Conservation (phyloP, 30 jellyfish, hydroid and myxozoan genomes). For the Aurelia coerulea region DNA sequence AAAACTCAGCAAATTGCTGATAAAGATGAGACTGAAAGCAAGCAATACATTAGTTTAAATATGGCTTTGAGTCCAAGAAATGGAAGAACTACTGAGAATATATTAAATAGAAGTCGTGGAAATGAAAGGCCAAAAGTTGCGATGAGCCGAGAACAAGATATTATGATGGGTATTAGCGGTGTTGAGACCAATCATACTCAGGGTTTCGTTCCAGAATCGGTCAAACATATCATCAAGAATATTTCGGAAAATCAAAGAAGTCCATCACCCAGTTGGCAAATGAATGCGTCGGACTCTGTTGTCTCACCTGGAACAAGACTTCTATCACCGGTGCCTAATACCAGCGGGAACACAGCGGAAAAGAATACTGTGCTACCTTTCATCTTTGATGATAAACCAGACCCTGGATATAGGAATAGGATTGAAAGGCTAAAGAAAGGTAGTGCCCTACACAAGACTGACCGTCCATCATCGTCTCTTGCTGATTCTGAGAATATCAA, state of each 20-base stretch:
- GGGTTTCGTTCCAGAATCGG: slow-evolving; percentile 3
- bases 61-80: background rate
- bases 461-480: background rate
- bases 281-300: background rate
- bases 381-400: slow-evolving; percentile 31
- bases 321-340: background rate
- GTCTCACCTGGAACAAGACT: background rate
- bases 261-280: background rate
- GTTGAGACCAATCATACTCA: background rate
- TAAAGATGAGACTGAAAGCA: background rate
- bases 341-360: background rate
- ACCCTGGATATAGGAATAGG: background rate
- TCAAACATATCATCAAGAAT: background rate
- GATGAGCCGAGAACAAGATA: background rate
- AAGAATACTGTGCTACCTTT: slow-evolving; percentile 36
- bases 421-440: background rate
- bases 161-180: background rate
- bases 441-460: background rate
- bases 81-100: background rate
- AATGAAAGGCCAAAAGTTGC: background rate
- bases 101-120: background rate
- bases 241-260: background rate
- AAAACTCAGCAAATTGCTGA: background rate
- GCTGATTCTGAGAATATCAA: slow-evolving; percentile 16
- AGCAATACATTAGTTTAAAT: slow-evolving; percentile 13